A percentile compares a stretch with the other conserved stretches of the same genome.
phyloP scores from a whole-genome alignment of 2,113 vertebrate genomes.

The Zingel zingel region DNA sequence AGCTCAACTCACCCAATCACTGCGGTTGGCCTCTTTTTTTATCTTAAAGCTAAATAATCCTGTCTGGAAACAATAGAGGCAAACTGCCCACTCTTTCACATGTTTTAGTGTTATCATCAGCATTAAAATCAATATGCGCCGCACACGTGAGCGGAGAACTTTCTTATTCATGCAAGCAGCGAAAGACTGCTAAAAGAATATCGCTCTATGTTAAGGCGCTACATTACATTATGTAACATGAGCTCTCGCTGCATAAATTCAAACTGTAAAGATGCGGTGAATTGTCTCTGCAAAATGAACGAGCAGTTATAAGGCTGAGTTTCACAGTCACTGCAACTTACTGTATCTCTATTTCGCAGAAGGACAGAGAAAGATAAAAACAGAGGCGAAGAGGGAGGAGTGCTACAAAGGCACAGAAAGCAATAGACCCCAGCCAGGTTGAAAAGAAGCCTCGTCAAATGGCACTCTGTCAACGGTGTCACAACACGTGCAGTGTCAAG shows the following conservation, averaged over 20 bases:
- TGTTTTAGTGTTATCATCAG: constrained; percentile 12
- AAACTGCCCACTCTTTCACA: constrained; percentile 28
- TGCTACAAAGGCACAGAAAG: constrained; percentile 38
- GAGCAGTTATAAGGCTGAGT: not conserved
- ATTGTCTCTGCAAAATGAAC: constrained; percentile 20
- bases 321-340: constrained; percentile 28
- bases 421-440: constrained; percentile 17
- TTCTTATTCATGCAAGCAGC: constrained; percentile 19
- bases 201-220: constrained; percentile 4
- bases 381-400: constrained; percentile 24
- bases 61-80: constrained; percentile 59
- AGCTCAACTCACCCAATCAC: constrained; percentile 60
- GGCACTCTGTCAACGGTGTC: constrained; percentile 53
- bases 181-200: not conserved
- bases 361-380: constrained; percentile 18
- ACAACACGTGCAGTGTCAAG: constrained; percentile 42
- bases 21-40: constrained; percentile 59
- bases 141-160: constrained; percentile 50
- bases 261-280: not conserved
- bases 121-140: constrained; percentile 56
- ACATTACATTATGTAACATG: constrained; percentile 20
- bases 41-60: constrained; percentile 67
- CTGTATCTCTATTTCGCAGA: constrained; percentile 18
- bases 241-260: constrained; percentile 9
- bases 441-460: constrained; percentile 48